Percentiles rank a stretch among this genome's conserved stretches.
Evolutionary conservation across 1,140 invertebrate species (phyloP).

Genomic region (Bathynomus jamesi): DNA sequence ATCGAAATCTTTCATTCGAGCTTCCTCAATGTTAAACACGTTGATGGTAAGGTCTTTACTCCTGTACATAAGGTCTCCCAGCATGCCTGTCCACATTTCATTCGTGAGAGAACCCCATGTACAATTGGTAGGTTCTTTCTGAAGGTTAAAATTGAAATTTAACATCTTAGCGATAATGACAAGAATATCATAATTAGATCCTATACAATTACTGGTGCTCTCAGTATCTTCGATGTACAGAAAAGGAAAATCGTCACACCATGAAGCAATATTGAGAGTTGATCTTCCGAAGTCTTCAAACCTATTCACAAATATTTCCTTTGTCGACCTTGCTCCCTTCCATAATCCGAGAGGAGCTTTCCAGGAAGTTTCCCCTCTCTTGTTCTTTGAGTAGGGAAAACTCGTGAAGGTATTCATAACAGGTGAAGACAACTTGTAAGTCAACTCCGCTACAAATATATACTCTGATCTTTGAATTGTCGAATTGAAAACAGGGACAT

Average conservation of each 20-base stretch:
- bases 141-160: neutral
- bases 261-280: neutral
- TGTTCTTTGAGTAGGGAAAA: neutral
- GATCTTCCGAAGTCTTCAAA: neutral
- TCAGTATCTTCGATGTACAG: neutral
- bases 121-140: neutral
- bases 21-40: neutral
- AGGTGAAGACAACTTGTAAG: neutral
- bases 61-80: neutral
- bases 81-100: neutral
- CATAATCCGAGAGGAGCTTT: neutral
- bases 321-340: neutral
- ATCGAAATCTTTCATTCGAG: constrained; percentile 18
- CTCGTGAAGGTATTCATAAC: neutral
- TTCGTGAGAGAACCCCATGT: neutral
- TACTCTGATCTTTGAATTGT: neutral
- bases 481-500: neutral
- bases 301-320: neutral
- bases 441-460: neutral
- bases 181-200: neutral
- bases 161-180: neutral
- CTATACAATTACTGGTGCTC: neutral
- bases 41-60: neutral
- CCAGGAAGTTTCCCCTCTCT: neutral
- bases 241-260: neutral